phyloP scores from a whole-genome alignment of 2,888 invertebrate species.

The Dynastes grantii region DNA sequence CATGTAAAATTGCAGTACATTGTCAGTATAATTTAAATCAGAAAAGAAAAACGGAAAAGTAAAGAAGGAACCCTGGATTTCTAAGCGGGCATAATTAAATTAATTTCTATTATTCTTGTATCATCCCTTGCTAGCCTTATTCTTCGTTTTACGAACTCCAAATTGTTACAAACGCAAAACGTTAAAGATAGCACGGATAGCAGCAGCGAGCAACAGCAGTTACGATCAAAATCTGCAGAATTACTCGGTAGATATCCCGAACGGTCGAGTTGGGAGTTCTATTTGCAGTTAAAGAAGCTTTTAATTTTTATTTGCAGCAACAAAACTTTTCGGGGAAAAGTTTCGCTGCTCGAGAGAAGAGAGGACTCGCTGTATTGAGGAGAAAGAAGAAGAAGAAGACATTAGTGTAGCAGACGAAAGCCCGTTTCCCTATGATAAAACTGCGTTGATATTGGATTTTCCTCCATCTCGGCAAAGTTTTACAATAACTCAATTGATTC shows the following conservation, averaged over 20 bases:
- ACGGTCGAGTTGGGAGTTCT: conserved; percentile 23
- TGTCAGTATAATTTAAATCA: too few relatives aligned
- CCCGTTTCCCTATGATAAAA: conserved; percentile 30
- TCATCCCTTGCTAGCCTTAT: background rate
- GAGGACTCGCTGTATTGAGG: background rate
- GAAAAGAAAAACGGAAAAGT: too few relatives aligned
- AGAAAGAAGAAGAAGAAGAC: conserved; percentile 4
- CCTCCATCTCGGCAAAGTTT: conserved; percentile 19
- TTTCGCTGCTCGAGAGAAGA: background rate
- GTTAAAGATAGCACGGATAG: conserved; percentile 16
- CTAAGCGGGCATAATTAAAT: background rate
- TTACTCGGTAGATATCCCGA: conserved; percentile 18
- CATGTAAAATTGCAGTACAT: too few relatives aligned
- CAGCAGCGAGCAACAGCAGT: conserved; percentile 3
- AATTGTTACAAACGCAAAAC: conserved; percentile 21
- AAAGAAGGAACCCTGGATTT: too few relatives aligned
- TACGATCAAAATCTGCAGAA: conserved; percentile 23
- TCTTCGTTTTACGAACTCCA: conserved; percentile 14
- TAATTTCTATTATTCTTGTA: conserved; percentile 20
- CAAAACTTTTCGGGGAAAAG: conserved; percentile 28
- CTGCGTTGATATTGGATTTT: conserved; percentile 45
- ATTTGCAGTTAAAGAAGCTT: conserved; percentile 26
- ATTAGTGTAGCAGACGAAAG: conserved; percentile 30
- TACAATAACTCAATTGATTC: conserved; percentile 47
- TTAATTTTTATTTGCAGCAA: conserved; percentile 45